Conservation (phyloP, 2,113 vertebrate genomes). For the Porphyrio hochstetteri region DNA sequence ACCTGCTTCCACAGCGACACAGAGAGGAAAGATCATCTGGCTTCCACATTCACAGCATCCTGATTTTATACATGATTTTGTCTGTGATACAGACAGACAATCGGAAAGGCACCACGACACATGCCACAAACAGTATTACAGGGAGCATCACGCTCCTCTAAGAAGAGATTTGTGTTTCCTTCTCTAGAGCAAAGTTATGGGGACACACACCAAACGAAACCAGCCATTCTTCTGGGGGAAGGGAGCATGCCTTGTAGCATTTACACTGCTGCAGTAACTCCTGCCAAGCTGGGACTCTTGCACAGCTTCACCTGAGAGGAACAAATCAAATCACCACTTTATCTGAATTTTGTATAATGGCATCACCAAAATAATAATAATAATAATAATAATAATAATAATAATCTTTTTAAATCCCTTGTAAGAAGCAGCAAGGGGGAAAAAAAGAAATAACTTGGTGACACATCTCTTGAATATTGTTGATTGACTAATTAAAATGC, state of each 20-base stretch:
- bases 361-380: background rate
- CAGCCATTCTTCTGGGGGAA: background rate
- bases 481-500: slow-evolving; percentile 77
- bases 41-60: background rate
- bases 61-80: background rate
- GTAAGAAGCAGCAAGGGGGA: slow-evolving; percentile 10
- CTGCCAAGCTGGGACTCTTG: background rate
- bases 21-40: background rate
- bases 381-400: background rate
- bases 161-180: background rate
- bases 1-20: background rate
- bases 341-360: slow-evolving; percentile 16
- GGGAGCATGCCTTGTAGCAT: background rate
- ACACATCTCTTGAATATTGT: slow-evolving; percentile 69
- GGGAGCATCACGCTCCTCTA: background rate
- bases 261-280: background rate
- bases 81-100: background rate
- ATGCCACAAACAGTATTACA: background rate
- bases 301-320: background rate
- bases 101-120: background rate
- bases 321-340: slow-evolving; percentile 30
- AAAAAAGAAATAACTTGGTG: background rate
- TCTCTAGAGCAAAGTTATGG: background rate
- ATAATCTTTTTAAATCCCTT: background rate
- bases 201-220: background rate